These are phyloP conservation scores for Etheostoma perlongum DNA, from an alignment of 2,797 vertebrate species.

Conservation along the genomic window DNA sequence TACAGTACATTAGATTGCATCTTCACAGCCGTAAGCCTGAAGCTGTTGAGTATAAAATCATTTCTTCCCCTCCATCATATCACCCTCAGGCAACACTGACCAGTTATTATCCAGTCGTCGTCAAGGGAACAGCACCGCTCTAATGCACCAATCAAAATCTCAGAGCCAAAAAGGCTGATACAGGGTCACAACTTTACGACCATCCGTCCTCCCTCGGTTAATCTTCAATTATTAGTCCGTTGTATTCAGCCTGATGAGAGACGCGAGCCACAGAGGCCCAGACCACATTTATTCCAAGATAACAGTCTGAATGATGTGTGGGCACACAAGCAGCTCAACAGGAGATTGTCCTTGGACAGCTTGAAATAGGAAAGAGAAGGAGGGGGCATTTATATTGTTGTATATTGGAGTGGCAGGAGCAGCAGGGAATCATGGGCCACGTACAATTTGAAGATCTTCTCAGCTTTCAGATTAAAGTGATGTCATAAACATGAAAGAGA, in stretches of 20 bases:
- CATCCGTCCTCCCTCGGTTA: not conserved
- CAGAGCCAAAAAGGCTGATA: slow-evolving; percentile 6
- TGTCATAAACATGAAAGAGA: not conserved
- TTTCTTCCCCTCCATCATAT: not conserved
- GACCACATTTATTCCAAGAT: slow-evolving; percentile 36
- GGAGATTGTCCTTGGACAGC: slow-evolving; percentile 29
- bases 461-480: not conserved
- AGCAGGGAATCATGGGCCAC: not conserved
- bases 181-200: not conserved
- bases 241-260: slow-evolving; percentile 7
- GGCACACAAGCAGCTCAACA: slow-evolving; percentile 23
- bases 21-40: not conserved
- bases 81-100: not conserved
- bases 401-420: not conserved
- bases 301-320: slow-evolving; percentile 29
- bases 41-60: not conserved
- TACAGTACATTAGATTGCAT: not conserved
- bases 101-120: not conserved
- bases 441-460: not conserved
- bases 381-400: not conserved
- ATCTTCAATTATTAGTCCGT: slow-evolving; percentile 12
- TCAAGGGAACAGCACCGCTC: not conserved
- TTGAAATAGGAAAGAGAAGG: slow-evolving; percentile 13
- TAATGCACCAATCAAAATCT: not conserved
- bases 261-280: slow-evolving; percentile 23